Percentiles rank a stretch among this genome's conserved stretches.
Evolutionary conservation across 2,113 vertebrate genomes (phyloP).

Genomic region (Physeter macrocephalus): DNA sequence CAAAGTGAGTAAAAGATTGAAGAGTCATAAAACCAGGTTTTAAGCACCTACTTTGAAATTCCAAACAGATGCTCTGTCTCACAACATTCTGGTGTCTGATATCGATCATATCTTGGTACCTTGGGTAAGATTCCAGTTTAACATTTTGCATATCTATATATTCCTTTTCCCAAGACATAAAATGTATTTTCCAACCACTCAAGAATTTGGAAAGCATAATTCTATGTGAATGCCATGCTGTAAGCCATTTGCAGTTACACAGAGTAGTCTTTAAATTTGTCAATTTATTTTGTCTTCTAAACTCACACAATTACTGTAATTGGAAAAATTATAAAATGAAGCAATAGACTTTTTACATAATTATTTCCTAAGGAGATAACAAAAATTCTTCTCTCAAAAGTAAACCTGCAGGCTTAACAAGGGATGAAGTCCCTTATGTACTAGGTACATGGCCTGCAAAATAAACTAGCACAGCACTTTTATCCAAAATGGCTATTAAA

Average conservation of each 20-base stretch:
- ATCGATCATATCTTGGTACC: background rate
- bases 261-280: slow-evolving; percentile 11
- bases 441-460: background rate
- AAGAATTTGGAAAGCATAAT: background rate
- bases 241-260: slow-evolving; percentile 10
- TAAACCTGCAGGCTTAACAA: slow-evolving; percentile 37
- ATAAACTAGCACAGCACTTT: slow-evolving; percentile 53
- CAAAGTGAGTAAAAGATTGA: slow-evolving; percentile 1
- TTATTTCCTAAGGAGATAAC: slow-evolving; percentile 43
- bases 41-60: slow-evolving; percentile 43
- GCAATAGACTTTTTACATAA: slow-evolving; percentile 44
- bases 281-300: slow-evolving; percentile 48
- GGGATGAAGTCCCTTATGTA: background rate
- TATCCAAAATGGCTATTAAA: slow-evolving; percentile 47
- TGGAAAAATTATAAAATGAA: slow-evolving; percentile 34
- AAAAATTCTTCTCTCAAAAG: slow-evolving; percentile 32
- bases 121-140: slow-evolving; percentile 41
- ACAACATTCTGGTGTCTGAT: slow-evolving; percentile 7
- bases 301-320: slow-evolving; percentile 40
- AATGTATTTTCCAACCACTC: background rate
- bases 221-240: background rate
- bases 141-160: background rate
- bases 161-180: background rate
- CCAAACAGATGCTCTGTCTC: slow-evolving; percentile 49
- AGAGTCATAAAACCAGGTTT: background rate